phyloP scores from a whole-genome alignment of 2,113 vertebrate species.

The Podilymbus podiceps region DNA sequence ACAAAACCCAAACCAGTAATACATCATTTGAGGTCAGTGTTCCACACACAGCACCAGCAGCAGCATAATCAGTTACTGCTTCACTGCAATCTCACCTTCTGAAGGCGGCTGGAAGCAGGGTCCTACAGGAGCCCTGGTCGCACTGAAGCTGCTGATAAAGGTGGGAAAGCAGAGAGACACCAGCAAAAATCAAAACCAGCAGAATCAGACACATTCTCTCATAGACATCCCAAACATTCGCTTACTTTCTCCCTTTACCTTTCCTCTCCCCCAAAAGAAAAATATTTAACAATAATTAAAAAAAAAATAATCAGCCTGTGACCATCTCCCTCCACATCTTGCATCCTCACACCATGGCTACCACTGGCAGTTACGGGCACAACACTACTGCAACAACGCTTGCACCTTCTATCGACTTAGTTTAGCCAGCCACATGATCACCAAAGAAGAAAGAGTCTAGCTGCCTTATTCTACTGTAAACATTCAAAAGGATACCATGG shows the following conservation, averaged over 20 bases:
- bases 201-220: not conserved
- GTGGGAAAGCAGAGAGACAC: not conserved
- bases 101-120: not conserved
- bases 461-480: not conserved
- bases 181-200: not conserved
- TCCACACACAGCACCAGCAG: not conserved
- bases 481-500: not conserved
- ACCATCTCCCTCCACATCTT: not conserved
- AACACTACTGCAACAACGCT: accelerated
- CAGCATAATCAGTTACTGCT: not conserved
- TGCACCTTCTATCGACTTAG: accelerated
- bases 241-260: not conserved
- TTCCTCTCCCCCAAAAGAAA: not conserved
- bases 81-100: not conserved
- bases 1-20: not conserved
- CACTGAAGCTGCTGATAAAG: not conserved
- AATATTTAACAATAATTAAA: too few species aligned
- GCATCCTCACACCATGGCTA: too few species aligned
- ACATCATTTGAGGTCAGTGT: not conserved
- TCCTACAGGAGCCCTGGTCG: accelerated
- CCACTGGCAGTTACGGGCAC: accelerated
- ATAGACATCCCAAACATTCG: not conserved
- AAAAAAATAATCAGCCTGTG: too few species aligned
- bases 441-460: not conserved
- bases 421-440: not conserved